Conservation (phyloP, 1,140 invertebrate species). For the Orchestia grillus region DNA sequence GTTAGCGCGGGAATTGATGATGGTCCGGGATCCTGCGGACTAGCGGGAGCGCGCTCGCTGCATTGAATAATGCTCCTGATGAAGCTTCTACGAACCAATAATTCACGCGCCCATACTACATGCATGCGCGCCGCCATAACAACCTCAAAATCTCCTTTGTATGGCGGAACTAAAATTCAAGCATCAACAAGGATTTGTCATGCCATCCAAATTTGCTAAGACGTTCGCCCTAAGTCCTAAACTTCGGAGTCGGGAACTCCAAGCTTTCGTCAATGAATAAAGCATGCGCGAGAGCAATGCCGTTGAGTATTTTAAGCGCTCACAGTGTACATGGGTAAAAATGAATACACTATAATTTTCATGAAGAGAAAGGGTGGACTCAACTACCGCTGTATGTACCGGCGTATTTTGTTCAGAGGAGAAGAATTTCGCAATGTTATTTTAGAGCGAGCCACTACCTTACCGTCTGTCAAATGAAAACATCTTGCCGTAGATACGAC, state of each 20-base stretch:
- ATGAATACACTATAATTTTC: background rate
- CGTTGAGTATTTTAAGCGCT: background rate
- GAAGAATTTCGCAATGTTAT: background rate
- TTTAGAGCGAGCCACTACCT: background rate
- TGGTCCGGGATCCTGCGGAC: conserved; percentile 35
- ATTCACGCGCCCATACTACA: conserved; percentile 12
- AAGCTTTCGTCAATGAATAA: background rate
- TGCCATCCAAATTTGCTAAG: background rate
- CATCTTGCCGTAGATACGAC: background rate
- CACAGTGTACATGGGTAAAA: background rate
- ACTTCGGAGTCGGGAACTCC: background rate
- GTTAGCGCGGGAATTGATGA: conserved; percentile 48
- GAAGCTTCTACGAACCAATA: conserved; percentile 33
- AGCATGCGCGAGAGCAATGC: background rate
- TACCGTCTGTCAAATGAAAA: background rate
- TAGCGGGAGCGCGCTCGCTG: conserved; percentile 26
- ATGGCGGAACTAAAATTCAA: background rate
- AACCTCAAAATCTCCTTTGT: background rate
- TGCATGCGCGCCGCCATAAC: background rate
- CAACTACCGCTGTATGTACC: background rate
- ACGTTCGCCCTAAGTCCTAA: background rate
- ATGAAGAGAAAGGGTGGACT: background rate
- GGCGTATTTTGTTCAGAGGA: background rate
- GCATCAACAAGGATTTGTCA: background rate
- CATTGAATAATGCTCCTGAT: conserved; percentile 46